These are phyloP conservation scores for Helicoverpa armigera DNA, from an alignment of 1,140 invertebrate genomes.

Conservation along the genomic window DNA sequence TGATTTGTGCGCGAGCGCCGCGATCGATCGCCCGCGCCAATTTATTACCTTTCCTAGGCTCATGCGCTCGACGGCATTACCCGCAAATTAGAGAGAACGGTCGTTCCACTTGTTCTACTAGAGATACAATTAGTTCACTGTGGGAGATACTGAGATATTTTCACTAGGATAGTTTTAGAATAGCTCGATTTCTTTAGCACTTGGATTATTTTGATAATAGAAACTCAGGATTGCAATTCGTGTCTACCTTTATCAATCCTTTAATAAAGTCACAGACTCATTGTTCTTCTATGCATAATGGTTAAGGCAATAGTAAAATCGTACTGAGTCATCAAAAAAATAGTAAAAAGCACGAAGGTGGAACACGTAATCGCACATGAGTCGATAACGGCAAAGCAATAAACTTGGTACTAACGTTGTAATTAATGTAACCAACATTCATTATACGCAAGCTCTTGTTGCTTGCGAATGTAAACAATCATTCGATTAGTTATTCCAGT, in stretches of 20 bases:
- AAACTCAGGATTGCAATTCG: no score
- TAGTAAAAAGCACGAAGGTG: constrained; percentile 69
- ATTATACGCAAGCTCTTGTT: constrained; percentile 73
- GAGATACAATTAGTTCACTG: constrained; percentile 54
- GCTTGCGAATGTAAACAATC: constrained; percentile 72
- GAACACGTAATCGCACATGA: constrained; percentile 77
- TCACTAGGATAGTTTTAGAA: constrained; percentile 12
- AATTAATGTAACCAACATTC: constrained; percentile 80
- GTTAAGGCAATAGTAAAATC: constrained; percentile 45
- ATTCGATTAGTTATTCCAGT: constrained; percentile 74
- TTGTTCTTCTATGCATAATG: constrained; percentile 25
- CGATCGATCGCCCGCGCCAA: constrained; percentile 73
- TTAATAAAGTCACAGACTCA: constrained; percentile 33
- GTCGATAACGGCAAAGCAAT: constrained; percentile 74
- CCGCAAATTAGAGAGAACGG: constrained; percentile 70
- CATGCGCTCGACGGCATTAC: constrained; percentile 59
- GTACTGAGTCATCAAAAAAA: constrained; percentile 73
- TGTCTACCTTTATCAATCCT: background rate
- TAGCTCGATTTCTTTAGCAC: background rate
- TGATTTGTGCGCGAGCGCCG: constrained; percentile 78
- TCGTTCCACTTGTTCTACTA: constrained; percentile 54
- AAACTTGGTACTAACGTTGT: constrained; percentile 80
- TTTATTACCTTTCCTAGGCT: constrained; percentile 79
- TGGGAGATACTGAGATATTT: constrained; percentile 35
- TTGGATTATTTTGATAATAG: no score